phyloP scores from a whole-genome alignment of 2,888 invertebrate genomes.

The Metacarcinus magister region DNA sequence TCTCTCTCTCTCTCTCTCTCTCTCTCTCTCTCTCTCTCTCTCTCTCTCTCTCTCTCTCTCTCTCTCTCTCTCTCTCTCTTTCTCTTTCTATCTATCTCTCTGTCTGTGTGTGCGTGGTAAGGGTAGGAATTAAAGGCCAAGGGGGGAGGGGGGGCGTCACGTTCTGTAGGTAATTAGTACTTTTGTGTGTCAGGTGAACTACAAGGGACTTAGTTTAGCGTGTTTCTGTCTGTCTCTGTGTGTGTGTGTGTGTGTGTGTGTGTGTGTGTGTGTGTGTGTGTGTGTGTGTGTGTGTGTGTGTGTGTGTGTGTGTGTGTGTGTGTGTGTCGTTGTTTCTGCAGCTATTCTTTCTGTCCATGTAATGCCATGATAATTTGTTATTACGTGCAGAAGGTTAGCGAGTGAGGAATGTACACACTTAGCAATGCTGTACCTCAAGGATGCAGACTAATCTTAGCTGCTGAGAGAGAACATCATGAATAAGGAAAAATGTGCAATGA shows the following conservation, averaged over 20 bases:
- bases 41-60: too few species aligned
- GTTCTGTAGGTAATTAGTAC: not conserved
- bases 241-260: not conserved
- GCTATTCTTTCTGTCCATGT: too few species aligned
- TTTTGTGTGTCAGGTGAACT: not conserved
- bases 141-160: not conserved
- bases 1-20: constrained; percentile 50
- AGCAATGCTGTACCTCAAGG: too few species aligned
- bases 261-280: not conserved
- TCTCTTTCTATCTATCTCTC: too few species aligned
- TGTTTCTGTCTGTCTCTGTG: not conserved
- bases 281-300: constrained; percentile 42
- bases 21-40: not conserved
- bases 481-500: too few species aligned
- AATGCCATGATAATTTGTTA: too few species aligned
- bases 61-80: not conserved
- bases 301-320: constrained; percentile 43
- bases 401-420: too few species aligned
- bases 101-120: too few species aligned
- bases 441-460: too few species aligned
- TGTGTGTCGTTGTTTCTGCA: not conserved
- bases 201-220: not conserved
- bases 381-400: too few species aligned
- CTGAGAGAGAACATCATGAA: too few species aligned
- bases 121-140: too few species aligned